A percentile compares a stretch with the other conserved stretches of the same genome.
Conservation (phyloP, 2,888 invertebrate genomes). For the Drosophila birchii region DNA sequence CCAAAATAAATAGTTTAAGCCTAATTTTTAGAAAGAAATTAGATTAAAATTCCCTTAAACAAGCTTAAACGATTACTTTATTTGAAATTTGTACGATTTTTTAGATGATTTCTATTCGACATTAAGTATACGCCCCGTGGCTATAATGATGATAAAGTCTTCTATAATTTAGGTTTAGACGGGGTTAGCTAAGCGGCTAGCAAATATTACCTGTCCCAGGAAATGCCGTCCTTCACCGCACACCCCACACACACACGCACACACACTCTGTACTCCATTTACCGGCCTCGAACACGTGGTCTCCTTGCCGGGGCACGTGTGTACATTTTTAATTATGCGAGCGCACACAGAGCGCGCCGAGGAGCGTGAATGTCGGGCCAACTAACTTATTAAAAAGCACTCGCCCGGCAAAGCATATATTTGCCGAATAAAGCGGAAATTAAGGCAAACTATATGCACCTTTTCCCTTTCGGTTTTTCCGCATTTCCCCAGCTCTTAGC, state of each 20-base stretch:
- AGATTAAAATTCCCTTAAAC: background rate
- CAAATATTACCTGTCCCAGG: conserved; percentile 50
- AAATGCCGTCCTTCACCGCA: conserved; percentile 6
- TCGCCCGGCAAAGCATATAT: conserved; percentile 57
- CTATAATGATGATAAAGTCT: conserved; percentile 29
- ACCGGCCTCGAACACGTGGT: conserved; percentile 25
- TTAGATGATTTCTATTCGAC: background rate
- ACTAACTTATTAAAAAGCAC: conserved; percentile 70
- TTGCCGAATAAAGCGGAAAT: conserved; percentile 64
- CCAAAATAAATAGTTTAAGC: background rate
- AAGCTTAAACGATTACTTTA: conserved; percentile 1
- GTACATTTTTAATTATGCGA: conserved; percentile 74
- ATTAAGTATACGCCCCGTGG: conserved; percentile 25
- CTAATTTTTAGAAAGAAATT: too few species aligned
- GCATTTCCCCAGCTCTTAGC: conserved; percentile 43
- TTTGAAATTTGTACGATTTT: background rate
- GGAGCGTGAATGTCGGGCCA: conserved; percentile 53
- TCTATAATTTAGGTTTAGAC: conserved; percentile 20
- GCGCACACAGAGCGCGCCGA: conserved; percentile 43
- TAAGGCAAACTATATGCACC: conserved; percentile 38
- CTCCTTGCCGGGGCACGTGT: conserved; percentile 53
- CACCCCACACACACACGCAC: background rate
- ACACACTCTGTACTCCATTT: background rate
- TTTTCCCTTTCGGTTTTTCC: conserved; percentile 1
- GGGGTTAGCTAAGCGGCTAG: conserved; percentile 9